Evolutionary conservation across 2,888 invertebrate genomes (phyloP), one percentile per base, ranked within the genome.

Genomic region (Automeris io): DNA sequence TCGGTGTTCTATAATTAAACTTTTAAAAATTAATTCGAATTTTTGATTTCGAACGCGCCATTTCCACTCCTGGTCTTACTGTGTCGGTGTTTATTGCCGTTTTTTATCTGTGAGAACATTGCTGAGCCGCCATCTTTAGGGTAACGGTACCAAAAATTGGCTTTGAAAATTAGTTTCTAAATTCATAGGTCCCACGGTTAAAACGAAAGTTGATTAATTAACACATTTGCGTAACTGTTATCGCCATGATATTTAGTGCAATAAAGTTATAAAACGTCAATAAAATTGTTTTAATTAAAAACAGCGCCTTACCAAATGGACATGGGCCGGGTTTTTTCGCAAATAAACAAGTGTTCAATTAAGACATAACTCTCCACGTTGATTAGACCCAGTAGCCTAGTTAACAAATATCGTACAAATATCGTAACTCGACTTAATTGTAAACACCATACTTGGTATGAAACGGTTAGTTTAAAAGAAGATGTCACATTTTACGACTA

Each of bases 1-100:
- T 79, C 72, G 71, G 57, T 56, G 62, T 65, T 70, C 70, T 63
- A 69, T 80, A 85, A 83, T 85, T 82, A 78, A 83, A 79, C 67
- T 77, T 78, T 74, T 65, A 74, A 75, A 72, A 67, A 71, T 71
- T 71, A 71, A 77, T 70, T 69, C 67, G 64, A 70, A 77, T 77
- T 82, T 76, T 74, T 64, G 69, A 80, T 80, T 81, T 69, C 52
- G 55, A 71, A 70, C 72, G 66, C 74, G 70, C 73, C 65, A 78
- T 83, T 70, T 68, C 63, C 57, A 73, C 73, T 73, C 64, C 74
- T 66, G 71, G 73, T 74, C 63, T 74, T 74, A 74, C 71, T 72
- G 71, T 75, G 54, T 64, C 66, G 39, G 34, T 33, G 33, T 39
- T 34, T 39, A 34, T 39, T 34, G 34, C 21, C 16, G 31, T 37